A percentile compares a stretch with the other conserved stretches of the same genome.
Evolutionary conservation across 2,888 invertebrate species (phyloP).

Genomic region (Acanthacorydalis orientalis): DNA sequence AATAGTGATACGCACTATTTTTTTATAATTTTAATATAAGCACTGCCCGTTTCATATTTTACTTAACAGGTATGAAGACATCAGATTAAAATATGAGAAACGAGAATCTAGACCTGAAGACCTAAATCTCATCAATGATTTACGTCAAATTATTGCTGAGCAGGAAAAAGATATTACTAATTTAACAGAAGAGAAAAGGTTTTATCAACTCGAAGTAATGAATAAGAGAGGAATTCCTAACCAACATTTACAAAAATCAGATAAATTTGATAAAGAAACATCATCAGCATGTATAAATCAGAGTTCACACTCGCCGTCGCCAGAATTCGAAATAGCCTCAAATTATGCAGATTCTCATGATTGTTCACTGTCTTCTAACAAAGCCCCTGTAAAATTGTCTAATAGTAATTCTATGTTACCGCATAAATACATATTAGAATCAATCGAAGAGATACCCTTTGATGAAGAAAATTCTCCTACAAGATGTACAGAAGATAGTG

Average conservation of each 20-base stretch:
- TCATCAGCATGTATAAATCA: background rate
- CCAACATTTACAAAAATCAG: too few relatives aligned
- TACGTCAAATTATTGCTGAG: conserved; percentile 35
- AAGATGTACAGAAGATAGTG: too few relatives aligned
- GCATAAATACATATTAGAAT: too few relatives aligned
- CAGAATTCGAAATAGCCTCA: background rate
- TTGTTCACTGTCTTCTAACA: background rate
- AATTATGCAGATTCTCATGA: background rate
- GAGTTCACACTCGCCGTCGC: background rate
- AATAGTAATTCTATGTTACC: too few relatives aligned
- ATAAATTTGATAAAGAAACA: background rate
- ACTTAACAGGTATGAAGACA: conserved; percentile 33
- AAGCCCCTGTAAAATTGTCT: too few relatives aligned
- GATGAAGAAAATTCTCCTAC: too few relatives aligned
- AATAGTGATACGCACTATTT: too few relatives aligned
- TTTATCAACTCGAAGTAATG: conserved; percentile 34
- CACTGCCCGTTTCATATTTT: background rate
- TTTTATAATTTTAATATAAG: background rate
- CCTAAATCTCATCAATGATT: conserved; percentile 33
- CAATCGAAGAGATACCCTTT: too few relatives aligned
- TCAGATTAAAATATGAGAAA: conserved; percentile 36
- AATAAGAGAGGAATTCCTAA: too few relatives aligned
- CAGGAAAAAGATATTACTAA: conserved; percentile 37
- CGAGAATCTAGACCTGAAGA: conserved; percentile 38
- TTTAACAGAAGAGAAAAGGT: conserved; percentile 37